These are phyloP conservation scores for Eupithecia exiguata DNA, from an alignment of 2,888 invertebrate species.

Conservation along the genomic window DNA sequence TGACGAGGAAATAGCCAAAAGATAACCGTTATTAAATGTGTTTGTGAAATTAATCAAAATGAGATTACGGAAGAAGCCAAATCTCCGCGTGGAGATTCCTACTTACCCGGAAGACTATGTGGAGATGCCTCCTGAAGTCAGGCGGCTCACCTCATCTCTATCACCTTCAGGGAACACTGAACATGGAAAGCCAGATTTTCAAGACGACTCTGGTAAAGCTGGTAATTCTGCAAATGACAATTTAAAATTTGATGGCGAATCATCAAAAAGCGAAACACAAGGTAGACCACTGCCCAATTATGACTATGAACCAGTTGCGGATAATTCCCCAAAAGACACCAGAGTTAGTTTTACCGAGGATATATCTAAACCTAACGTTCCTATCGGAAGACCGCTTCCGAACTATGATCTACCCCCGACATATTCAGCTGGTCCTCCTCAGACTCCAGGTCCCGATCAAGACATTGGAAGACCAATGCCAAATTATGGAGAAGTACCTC, in stretches of 20 bases:
- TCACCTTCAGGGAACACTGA: slow-evolving; percentile 17
- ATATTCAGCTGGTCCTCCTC: not conserved
- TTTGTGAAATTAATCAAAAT: slow-evolving; percentile 47
- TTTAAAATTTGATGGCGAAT: not conserved
- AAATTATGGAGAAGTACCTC: slow-evolving; percentile 1
- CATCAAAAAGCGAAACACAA: not conserved
- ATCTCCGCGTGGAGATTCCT: slow-evolving; percentile 68
- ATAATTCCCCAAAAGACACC: slow-evolving; percentile 6
- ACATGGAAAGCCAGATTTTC: slow-evolving; percentile 20
- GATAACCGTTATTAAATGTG: slow-evolving; percentile 23
- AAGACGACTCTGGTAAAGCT: not conserved
- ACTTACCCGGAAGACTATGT: slow-evolving; percentile 73
- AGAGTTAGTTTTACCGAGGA: slow-evolving; percentile 18
- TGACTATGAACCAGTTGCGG: slow-evolving; percentile 8
- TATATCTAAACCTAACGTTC: not conserved
- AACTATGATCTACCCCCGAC: slow-evolving; percentile 19
- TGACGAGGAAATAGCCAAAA: slow-evolving; percentile 6
- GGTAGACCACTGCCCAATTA: slow-evolving; percentile 24
- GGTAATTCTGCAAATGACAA: not conserved
- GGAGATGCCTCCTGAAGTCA: slow-evolving; percentile 70
- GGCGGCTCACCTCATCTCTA: slow-evolving; percentile 49
- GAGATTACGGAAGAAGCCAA: slow-evolving; percentile 70
- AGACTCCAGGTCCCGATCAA: not conserved
- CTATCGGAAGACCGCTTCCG: slow-evolving; percentile 18
- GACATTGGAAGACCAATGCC: slow-evolving; percentile 4